Conservation (phyloP, 2,888 invertebrate genomes). For the Xiphydria camelus region DNA sequence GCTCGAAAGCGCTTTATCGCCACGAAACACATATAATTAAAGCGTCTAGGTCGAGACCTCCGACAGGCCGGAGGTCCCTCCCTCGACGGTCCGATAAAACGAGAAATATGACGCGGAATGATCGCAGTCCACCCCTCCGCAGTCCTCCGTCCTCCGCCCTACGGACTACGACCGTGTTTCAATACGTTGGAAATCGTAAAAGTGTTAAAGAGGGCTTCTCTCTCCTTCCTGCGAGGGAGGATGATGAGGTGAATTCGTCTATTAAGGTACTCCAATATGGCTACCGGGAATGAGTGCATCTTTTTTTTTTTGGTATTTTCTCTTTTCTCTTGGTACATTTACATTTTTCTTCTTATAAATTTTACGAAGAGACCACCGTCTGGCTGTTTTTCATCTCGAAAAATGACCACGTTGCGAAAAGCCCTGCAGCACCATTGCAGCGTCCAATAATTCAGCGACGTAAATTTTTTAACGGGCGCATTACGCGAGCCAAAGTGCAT, state of each 20-base stretch:
- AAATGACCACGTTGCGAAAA: not conserved
- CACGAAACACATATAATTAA: conserved; percentile 26
- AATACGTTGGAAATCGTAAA: conserved; percentile 40
- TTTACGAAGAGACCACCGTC: no score
- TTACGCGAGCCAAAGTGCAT: not conserved
- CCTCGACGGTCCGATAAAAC: conserved; percentile 17
- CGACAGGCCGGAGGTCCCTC: conserved; percentile 2
- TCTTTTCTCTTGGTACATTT: no score
- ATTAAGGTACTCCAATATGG: not conserved
- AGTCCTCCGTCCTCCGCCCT: no score
- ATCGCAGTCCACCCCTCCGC: conserved; percentile 15
- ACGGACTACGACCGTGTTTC: conserved; percentile 26
- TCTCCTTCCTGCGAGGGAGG: conserved; percentile 22
- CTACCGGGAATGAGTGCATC: not conserved
- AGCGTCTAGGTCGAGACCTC: conserved; percentile 19
- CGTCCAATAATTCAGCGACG: not conserved
- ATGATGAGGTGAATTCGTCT: not conserved
- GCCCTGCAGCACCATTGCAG: no score
- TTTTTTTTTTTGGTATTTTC: not conserved
- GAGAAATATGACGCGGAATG: conserved; percentile 18
- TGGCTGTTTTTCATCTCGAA: not conserved
- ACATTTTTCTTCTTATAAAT: no score
- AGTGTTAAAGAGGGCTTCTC: conserved; percentile 38
- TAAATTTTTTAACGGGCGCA: conserved; percentile 1
- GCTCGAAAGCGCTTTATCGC: conserved; percentile 17